These are phyloP conservation scores for Alaudala cheleensis DNA, from an alignment of 2,113 vertebrate species.

Conservation along the genomic window DNA sequence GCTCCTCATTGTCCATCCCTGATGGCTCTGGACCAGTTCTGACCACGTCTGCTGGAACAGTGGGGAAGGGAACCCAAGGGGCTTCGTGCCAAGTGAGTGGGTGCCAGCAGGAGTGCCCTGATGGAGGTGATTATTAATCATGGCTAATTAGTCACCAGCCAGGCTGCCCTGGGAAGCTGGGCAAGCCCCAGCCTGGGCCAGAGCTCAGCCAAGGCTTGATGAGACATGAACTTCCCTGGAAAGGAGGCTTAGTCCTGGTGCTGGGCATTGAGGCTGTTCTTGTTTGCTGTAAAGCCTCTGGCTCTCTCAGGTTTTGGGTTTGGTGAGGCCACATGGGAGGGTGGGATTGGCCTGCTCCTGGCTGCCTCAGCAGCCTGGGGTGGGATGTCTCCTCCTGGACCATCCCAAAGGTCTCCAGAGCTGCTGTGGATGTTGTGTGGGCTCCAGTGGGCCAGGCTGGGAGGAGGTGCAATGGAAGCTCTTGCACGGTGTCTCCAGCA, in stretches of 20 bases:
- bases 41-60: fast-evolving
- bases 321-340: neutral
- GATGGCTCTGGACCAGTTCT: neutral
- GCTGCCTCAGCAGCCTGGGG: neutral
- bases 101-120: neutral
- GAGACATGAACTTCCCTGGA: neutral
- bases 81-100: neutral
- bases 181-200: neutral
- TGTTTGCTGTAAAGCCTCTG: neutral
- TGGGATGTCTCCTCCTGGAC: neutral
- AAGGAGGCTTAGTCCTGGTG: neutral
- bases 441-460: neutral
- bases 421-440: fast-evolving
- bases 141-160: neutral
- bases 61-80: neutral
- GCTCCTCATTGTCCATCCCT: neutral
- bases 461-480: neutral
- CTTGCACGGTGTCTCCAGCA: fast-evolving
- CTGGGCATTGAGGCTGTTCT: neutral
- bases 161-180: neutral
- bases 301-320: neutral
- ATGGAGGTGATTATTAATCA: neutral
- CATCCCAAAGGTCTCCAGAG: neutral
- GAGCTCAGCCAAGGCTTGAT: neutral
- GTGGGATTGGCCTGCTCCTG: neutral